Percentiles rank a stretch among this genome's conserved stretches.
Conservation (phyloP, 1,140 invertebrate genomes). For the Andrena cerasifolii region DNA sequence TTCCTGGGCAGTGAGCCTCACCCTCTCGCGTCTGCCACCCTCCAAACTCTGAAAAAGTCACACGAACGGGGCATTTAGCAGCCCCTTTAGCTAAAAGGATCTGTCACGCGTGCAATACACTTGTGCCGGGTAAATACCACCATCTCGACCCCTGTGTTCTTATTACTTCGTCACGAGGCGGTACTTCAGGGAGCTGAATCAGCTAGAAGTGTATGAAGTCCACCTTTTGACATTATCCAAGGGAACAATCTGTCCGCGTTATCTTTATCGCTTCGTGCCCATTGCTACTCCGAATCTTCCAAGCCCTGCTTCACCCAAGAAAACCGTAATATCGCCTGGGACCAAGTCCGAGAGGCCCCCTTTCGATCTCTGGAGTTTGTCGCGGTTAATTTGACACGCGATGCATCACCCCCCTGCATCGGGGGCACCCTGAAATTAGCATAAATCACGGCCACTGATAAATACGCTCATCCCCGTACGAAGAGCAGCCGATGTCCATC, state of each 20-base stretch:
- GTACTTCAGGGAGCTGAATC: no score
- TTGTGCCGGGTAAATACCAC: slow-evolving; percentile 4
- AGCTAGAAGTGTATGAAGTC: no score
- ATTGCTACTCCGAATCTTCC: no score
- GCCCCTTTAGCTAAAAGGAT: slow-evolving; percentile 1
- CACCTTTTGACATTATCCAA: neutral
- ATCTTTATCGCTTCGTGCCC: neutral
- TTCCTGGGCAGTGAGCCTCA: neutral
- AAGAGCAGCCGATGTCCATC: neutral
- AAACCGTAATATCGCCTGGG: no score
- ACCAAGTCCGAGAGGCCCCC: no score
- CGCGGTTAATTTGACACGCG: neutral
- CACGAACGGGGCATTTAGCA: slow-evolving; percentile 29
- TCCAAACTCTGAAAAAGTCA: slow-evolving; percentile 2
- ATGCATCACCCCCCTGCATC: neutral
- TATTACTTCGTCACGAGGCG: neutral
- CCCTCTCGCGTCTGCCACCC: slow-evolving; percentile 9
- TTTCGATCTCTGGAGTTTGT: no score
- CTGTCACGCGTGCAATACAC: slow-evolving; percentile 9
- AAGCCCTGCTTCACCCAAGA: no score
- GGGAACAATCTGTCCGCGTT: no score
- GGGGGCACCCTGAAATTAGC: slow-evolving; percentile 17
- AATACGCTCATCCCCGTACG: neutral
- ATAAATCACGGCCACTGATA: slow-evolving; percentile 36
- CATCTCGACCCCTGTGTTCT: neutral